Base-by-base conservation (phyloP, 2,113 vertebrate species). In the Brachypodius melanocephalos region DNA sequence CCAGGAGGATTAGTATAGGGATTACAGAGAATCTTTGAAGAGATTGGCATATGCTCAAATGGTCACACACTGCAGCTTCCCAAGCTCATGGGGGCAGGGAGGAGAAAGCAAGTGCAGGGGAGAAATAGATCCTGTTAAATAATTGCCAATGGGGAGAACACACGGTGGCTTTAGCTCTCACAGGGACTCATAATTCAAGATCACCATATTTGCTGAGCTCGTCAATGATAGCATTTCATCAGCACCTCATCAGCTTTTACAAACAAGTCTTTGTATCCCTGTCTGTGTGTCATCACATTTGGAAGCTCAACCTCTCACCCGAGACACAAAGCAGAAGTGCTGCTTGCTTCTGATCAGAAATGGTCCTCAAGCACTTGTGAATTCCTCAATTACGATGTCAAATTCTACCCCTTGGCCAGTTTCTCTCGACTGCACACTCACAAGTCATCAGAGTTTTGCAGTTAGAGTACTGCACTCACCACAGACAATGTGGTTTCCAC, bases 11-110 rank as follows among this genome's bases (percentile, higher is more conserved):
- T 95, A 96, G 46, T 46, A 8, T 4, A n/a, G 80, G 59, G 77
- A 94, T 96, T 97, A 95, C 9, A 26, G 87, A 82, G 90, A 74
- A 54, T 86, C 89, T 85, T 82, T 76, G 55, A 94, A 79, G 91
- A 76, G 74, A 66, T 43, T 95, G 96, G 74, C 22, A 0, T 85
- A 12, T 32, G 17, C 46, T 85, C 45, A 85, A 54, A 63, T 88
- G 51, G 62, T 85, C 69, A 90, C 84, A 87, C 68, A 61, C 68
- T 52, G 36, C 2, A 8, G 48, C 68, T 92, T 78, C 28, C 73
- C 57, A 71, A 26, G 66, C 2, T 1, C 1, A 0, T 72, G 65
- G 36, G 59, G 34, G 26, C 16, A 11, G 58, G 61, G 48, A 79
- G 80, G 48, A 85, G 66, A 75, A 87, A 67, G 61, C 3, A 1